Conservation (phyloP, 2,113 vertebrate genomes). For the Pluvianellus socialis region DNA sequence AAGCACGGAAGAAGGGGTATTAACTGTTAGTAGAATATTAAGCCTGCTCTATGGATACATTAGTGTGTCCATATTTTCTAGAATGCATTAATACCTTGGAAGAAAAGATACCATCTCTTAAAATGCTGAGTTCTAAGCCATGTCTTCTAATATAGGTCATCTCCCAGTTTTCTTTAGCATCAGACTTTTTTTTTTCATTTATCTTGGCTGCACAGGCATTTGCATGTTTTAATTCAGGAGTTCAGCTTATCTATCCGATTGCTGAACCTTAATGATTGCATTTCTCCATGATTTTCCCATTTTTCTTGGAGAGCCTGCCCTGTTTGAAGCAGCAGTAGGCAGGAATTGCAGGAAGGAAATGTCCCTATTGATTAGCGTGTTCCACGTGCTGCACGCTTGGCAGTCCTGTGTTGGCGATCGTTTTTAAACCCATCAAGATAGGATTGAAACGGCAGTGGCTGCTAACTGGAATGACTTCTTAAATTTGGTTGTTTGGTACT, state of each 20-base stretch:
- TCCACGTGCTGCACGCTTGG: fast-evolving
- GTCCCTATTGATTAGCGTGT: fast-evolving
- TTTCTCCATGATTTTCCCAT: background rate
- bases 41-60: background rate
- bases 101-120: background rate
- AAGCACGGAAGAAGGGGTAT: background rate
- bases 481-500: background rate
- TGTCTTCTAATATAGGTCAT: background rate
- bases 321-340: background rate
- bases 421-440: background rate
- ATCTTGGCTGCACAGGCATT: background rate
- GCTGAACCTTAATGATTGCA: background rate
- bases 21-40: background rate
- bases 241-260: background rate
- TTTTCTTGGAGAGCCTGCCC: background rate
- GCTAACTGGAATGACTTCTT: background rate
- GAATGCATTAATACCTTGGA: background rate
- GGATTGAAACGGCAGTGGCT: fast-evolving
- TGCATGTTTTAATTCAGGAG: background rate
- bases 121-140: background rate
- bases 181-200: background rate
- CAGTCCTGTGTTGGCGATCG: background rate
- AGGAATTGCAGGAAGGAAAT: background rate
- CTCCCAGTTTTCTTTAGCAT: background rate
- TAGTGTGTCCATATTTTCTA: background rate